These are phyloP conservation scores for Neoaliturus tenellus DNA, from an alignment of 2,888 invertebrate species.

Conservation along the genomic window DNA sequence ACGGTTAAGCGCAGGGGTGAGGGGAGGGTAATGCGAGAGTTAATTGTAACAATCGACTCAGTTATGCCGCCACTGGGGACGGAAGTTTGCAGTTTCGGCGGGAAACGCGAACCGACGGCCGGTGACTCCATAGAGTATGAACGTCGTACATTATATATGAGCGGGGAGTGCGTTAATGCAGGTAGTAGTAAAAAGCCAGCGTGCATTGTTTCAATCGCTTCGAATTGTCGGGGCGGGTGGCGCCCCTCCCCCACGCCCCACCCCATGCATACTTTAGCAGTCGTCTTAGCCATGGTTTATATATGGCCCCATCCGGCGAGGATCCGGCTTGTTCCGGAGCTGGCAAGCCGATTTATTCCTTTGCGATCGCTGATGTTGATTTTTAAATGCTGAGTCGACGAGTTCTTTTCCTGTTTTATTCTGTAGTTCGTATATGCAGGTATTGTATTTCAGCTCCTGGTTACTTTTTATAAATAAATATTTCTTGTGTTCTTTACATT, in stretches of 20 bases:
- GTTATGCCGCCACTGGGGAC: not conserved
- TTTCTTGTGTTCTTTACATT: too few relatives aligned
- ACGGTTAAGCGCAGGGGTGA: not conserved
- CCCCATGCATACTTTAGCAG: constrained; percentile 40
- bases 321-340: constrained; percentile 15
- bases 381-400: constrained; percentile 23
- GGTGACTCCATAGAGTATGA: not conserved
- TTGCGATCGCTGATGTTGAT: constrained; percentile 12
- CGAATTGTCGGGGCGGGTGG: not conserved
- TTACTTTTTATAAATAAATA: too few relatives aligned
- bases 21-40: too few relatives aligned
- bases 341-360: constrained; percentile 16
- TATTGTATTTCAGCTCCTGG: too few relatives aligned
- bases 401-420: not conserved
- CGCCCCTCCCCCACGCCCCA: not conserved
- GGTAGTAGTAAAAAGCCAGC: constrained; percentile 2
- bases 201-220: constrained; percentile 26
- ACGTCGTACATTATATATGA: constrained; percentile 21
- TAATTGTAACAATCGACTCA: constrained; percentile 16
- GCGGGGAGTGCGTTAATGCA: constrained; percentile 30
- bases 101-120: constrained; percentile 10
- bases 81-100: constrained; percentile 7
- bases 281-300: constrained; percentile 56
- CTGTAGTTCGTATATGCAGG: not conserved
- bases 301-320: constrained; percentile 37